Percentiles rank a stretch among this genome's conserved stretches.
phyloP scores from a whole-genome alignment of 2,797 vertebrate species.

The Sphenodon punctatus region DNA sequence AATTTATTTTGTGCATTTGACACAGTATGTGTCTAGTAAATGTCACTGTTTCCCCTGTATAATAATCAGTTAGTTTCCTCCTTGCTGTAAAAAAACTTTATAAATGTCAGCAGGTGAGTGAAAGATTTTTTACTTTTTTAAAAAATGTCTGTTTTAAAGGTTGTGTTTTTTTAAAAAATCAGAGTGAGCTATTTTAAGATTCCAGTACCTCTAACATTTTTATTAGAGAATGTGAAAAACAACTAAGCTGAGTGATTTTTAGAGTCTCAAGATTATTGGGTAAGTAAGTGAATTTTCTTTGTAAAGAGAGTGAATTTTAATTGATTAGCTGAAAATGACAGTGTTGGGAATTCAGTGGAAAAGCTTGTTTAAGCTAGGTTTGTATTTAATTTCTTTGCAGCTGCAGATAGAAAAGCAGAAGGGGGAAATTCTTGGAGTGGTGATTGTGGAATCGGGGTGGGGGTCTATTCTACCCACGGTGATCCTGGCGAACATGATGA shows the following conservation, averaged over 20 bases:
- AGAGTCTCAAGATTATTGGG: neutral
- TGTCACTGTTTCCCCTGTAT: neutral
- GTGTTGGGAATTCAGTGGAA: neutral
- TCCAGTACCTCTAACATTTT: too few species aligned
- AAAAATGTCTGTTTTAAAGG: neutral
- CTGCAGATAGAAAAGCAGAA: constrained; percentile 96
- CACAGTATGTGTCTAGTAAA: too few species aligned
- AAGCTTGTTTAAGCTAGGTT: neutral
- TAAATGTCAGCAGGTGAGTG: neutral
- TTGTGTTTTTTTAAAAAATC: neutral
- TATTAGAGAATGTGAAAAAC: too few species aligned
- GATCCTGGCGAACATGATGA: constrained; percentile 99
- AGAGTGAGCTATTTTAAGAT: neutral
- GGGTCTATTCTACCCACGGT: constrained; percentile 98
- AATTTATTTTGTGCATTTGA: neutral
- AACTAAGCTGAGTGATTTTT: neutral
- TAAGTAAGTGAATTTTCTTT: neutral
- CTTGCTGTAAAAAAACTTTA: neutral
- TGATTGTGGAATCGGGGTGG: constrained; percentile 99
- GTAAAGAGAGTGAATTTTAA: neutral
- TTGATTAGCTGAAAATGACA: neutral
- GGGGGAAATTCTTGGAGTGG: constrained; percentile 97
- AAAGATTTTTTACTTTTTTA: neutral
- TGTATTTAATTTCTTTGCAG: constrained; percentile 70
- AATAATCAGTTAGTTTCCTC: neutral